A percentile compares a stretch with the other conserved stretches of the same genome.
Evolutionary conservation across 2,797 vertebrate species (phyloP).

Genomic region (Acipenser transmontanus): DNA sequence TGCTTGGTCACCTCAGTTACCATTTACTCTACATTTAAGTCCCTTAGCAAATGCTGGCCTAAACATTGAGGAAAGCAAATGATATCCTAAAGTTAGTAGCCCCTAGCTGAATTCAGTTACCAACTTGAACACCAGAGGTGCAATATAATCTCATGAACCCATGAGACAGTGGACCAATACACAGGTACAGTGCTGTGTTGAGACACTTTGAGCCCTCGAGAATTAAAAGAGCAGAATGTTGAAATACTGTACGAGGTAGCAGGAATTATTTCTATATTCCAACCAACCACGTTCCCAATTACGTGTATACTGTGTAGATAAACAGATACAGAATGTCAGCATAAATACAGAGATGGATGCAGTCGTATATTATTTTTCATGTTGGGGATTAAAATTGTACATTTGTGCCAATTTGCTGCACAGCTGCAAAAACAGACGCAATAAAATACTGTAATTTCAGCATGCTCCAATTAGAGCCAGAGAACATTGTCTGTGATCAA

Average conservation of each 20-base stretch:
- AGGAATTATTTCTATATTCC: too few species aligned
- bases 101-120: not conserved
- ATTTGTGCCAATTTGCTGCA: conserved; percentile 4
- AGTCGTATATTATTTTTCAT: too few species aligned
- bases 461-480: not conserved
- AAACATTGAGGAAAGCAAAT: not conserved
- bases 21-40: not conserved
- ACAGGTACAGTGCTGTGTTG: not conserved
- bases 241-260: too few species aligned
- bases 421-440: not conserved
- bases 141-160: not conserved
- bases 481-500: not conserved
- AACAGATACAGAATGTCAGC: too few species aligned
- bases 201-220: not conserved
- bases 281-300: too few species aligned
- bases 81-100: not conserved
- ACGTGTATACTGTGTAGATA: too few species aligned
- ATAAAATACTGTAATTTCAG: conserved; percentile 10
- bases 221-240: not conserved
- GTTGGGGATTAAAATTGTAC: not conserved
- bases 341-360: too few species aligned
- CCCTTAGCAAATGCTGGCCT: not conserved
- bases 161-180: not conserved
- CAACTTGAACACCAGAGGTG: not conserved
- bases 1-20: too few species aligned